Evolutionary conservation across 2,888 invertebrate species (phyloP).

Genomic region (Rugalucina vietnamica): DNA sequence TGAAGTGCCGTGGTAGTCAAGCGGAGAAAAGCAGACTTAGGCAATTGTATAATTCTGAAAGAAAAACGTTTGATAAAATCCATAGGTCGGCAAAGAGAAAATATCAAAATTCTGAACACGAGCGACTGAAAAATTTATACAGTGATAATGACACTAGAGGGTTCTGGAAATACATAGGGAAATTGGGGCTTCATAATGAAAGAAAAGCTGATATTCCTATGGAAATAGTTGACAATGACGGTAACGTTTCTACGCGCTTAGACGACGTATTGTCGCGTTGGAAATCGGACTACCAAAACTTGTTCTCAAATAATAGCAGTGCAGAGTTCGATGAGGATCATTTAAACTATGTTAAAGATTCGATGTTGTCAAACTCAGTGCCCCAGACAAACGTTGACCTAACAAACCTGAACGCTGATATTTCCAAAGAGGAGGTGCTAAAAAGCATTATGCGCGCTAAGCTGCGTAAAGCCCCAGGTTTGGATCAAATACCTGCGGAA

Average conservation of each 20-base stretch:
- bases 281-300: constrained; percentile 6
- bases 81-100: constrained; percentile 18
- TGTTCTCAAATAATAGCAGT: background rate
- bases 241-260: background rate
- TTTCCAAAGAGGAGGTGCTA: background rate
- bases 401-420: background rate
- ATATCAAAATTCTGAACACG: constrained; percentile 18
- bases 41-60: background rate
- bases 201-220: constrained; percentile 10
- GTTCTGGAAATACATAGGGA: constrained; percentile 32
- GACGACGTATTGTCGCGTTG: background rate
- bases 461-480: background rate
- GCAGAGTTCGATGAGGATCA: background rate
- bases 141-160: background rate
- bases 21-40: background rate
- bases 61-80: constrained; percentile 22
- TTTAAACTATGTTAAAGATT: background rate
- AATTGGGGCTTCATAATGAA: constrained; percentile 19
- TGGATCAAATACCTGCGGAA: background rate
- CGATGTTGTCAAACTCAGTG: background rate
- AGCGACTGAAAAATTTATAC: background rate
- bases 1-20: background rate
- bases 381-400: background rate
- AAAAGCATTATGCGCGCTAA: background rate
- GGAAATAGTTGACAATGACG: constrained; percentile 17